Base-by-base conservation (phyloP, 2,888 invertebrate genomes). In the Troglohyphantes excavatus region DNA sequence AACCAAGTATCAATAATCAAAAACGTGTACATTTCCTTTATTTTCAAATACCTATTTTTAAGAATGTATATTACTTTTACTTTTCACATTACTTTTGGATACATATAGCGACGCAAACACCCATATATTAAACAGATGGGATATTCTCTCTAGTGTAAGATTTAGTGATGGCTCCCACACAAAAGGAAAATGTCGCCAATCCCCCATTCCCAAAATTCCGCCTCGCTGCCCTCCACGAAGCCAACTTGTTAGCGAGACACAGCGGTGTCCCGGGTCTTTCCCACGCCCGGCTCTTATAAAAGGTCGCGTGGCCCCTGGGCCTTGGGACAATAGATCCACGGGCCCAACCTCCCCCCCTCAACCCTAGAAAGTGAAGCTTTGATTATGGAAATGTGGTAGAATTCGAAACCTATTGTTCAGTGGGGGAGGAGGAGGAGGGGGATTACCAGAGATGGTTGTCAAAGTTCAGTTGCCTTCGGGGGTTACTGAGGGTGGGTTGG, bases 341-440 rank as follows among this genome's bases (percentile, higher is more conserved):
- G n/a, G n/a, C n/a, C n/a, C n/a, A n/a, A n/a, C n/a, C n/a, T n/a
- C n/a, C n/a, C n/a, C n/a, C n/a, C n/a, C n/a, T n/a, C n/a, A n/a
- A n/a, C n/a, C n/a, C n/a, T n/a, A n/a, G 29, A 65, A 84, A 72
- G 61, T 59, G 65, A 39, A 72, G 84, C 67, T 75, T 75, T 76
- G 84, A 75, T 84, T 81, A 88, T 88, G 87, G 87, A 88, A 88
- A 39, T 88, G 73, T 81, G 81, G 87, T 67, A 81, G 87, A 81
- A 81, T 81, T 63, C 43, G 33, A 65, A n/a, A n/a, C 53, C 82
- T 21, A 59, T 82, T 89, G 82, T 82, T 70, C 76, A 27, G 29
- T 43, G 19, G 29, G 21, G 83, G 63, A 26, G 26, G 7, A 17
- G 21, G 17, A 26, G 9, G 59, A 7, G 68, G 70, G 17, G 79